Evolutionary conservation across 2,888 invertebrate genomes (phyloP).

Genomic region (Cosmia pyralina): DNA sequence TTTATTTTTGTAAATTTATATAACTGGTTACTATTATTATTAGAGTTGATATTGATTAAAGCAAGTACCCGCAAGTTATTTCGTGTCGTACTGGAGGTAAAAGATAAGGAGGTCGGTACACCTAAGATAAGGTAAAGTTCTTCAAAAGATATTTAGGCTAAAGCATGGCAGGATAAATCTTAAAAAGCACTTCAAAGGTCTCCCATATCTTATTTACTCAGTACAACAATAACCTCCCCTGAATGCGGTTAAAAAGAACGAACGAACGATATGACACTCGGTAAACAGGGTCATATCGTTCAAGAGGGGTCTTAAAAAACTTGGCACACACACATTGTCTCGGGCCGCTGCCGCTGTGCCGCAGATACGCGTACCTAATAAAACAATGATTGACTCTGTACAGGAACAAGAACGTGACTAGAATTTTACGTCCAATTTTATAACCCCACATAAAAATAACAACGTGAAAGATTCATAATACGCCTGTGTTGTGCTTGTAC

Average conservation of each 20-base stretch:
- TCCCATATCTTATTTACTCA: conserved; percentile 33
- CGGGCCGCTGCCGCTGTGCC: conserved; percentile 47
- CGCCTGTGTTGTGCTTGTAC: conserved; percentile 67
- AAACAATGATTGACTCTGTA: conserved; percentile 88
- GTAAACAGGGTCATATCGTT: conserved; percentile 60
- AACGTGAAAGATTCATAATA: conserved; percentile 85
- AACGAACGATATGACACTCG: conserved; percentile 51
- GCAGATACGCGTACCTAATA: conserved; percentile 78
- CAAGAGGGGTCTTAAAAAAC: conserved; percentile 50
- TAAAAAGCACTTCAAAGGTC: neutral
- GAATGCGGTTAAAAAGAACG: conserved; percentile 41
- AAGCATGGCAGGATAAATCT: neutral
- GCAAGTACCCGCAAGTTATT: neutral
- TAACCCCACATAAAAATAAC: conserved; percentile 82
- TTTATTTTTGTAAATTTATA: too few species aligned
- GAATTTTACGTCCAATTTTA: conserved; percentile 86
- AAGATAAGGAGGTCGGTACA: too few species aligned
- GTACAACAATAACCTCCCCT: conserved; percentile 21
- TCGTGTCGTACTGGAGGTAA: neutral
- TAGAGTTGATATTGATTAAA: neutral
- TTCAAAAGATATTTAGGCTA: neutral
- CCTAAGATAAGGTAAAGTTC: neutral
- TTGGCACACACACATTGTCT: conserved; percentile 66
- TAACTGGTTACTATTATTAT: too few species aligned
- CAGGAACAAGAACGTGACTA: conserved; percentile 79